Evolutionary conservation across 2,888 invertebrate species (phyloP).

Genomic region (Brachyopa scutellaris): DNA sequence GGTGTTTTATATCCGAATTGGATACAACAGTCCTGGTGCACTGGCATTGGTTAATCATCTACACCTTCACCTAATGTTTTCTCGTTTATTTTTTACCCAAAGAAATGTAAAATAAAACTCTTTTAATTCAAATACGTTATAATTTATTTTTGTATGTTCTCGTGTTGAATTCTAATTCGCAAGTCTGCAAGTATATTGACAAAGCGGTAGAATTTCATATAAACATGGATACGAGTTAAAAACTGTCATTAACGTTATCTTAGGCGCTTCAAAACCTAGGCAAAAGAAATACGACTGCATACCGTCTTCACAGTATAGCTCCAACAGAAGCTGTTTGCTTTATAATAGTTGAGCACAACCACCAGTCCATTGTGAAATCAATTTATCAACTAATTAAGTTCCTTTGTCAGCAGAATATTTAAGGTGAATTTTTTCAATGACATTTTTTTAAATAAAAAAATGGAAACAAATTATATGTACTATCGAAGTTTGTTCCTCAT

Average conservation of each 20-base stretch:
- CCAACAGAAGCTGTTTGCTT: conserved; percentile 89
- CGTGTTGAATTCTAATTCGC: too few species aligned
- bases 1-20: too few species aligned
- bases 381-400: conserved; percentile 82
- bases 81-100: conserved; percentile 84
- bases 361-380: conserved; percentile 37
- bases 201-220: conserved; percentile 83
- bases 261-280: conserved; percentile 74
- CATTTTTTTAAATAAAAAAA: too few species aligned
- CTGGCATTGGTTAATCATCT: conserved; percentile 95
- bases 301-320: conserved; percentile 82
- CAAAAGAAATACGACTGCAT: conserved; percentile 66
- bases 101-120: too few species aligned
- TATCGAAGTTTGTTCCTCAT: too few species aligned
- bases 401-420: conserved; percentile 85
- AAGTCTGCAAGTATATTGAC: too few species aligned
- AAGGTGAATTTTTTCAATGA: too few species aligned
- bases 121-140: too few species aligned
- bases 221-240: neutral
- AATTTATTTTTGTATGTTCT: too few species aligned
- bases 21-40: conserved; percentile 93
- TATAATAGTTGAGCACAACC: conserved; percentile 77
- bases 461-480: too few species aligned
- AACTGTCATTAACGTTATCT: conserved; percentile 7
- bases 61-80: conserved; percentile 91